Evolutionary conservation across 1,140 invertebrate species (phyloP).

Genomic region (Drosophila nannoptera): DNA sequence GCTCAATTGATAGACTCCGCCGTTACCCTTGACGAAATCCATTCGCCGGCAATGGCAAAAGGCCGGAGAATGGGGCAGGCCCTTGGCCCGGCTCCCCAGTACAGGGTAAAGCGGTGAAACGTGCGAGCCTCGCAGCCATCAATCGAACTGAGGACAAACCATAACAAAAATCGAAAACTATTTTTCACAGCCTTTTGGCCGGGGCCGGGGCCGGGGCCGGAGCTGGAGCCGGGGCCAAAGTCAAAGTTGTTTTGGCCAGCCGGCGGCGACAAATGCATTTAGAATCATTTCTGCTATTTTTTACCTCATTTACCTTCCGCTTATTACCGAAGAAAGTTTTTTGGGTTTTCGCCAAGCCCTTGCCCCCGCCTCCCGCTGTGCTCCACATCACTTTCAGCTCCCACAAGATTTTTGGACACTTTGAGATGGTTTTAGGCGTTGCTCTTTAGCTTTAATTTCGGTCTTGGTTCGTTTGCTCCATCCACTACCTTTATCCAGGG

Average conservation of each 20-base stretch:
- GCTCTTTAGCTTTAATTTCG: conserved; percentile 5
- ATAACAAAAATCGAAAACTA: conserved; percentile 69
- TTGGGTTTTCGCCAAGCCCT: conserved; percentile 31
- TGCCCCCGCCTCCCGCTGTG: neutral
- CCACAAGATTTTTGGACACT: conserved; percentile 30
- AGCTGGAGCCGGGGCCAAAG: conserved; percentile 34
- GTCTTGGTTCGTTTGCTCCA: conserved; percentile 40
- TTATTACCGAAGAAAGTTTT: conserved; percentile 59
- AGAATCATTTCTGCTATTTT: conserved; percentile 48
- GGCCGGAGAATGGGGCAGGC: neutral
- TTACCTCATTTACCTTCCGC: conserved; percentile 9
- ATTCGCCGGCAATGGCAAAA: too few relatives aligned
- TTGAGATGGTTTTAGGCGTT: conserved; percentile 32
- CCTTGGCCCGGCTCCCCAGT: neutral
- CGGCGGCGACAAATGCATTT: conserved; percentile 63
- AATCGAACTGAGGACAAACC: conserved; percentile 53
- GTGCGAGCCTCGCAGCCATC: conserved; percentile 64
- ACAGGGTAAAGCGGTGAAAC: conserved; percentile 45
- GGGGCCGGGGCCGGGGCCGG: too few relatives aligned
- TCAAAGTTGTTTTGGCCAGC: conserved; percentile 48
- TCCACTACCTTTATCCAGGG: conserved; percentile 37
- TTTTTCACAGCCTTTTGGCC: conserved; percentile 58
- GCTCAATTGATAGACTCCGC: too few relatives aligned
- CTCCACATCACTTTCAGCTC: neutral
- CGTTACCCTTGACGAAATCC: too few relatives aligned